These are phyloP conservation scores for Galerucella nymphaeae DNA, from an alignment of 2,888 invertebrate species.

Conservation along the genomic window DNA sequence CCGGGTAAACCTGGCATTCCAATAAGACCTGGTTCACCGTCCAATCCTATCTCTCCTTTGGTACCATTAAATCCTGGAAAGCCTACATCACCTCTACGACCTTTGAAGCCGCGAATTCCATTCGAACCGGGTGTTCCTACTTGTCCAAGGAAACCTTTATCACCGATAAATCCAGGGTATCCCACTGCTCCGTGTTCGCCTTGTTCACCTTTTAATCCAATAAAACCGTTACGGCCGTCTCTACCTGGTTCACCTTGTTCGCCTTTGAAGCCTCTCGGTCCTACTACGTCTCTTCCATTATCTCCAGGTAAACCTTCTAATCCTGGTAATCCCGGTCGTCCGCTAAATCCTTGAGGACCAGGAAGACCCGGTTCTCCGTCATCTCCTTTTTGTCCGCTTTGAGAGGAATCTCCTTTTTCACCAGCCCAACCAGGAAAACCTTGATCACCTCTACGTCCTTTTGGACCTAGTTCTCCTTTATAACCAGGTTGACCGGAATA, in stretches of 20 bases:
- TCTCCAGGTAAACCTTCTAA: conserved; percentile 66
- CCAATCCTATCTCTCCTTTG: conserved; percentile 79
- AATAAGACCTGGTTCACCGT: conserved; percentile 76
- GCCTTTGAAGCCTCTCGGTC: conserved; percentile 67
- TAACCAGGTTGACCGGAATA: conserved; percentile 48
- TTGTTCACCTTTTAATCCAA: conserved; percentile 72
- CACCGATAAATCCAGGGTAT: conserved; percentile 67
- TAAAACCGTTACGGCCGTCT: conserved; percentile 71
- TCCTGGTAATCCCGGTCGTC: conserved; percentile 58
- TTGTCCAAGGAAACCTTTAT: conserved; percentile 65
- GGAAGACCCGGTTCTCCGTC: conserved; percentile 61
- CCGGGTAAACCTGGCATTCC: conserved; percentile 70
- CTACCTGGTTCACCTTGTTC: conserved; percentile 68
- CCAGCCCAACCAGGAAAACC: conserved; percentile 63
- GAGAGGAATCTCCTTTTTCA: conserved; percentile 70
- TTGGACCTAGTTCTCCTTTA: conserved; percentile 54
- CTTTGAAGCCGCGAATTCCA: conserved; percentile 69
- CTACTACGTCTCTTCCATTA: conserved; percentile 67
- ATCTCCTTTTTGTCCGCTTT: conserved; percentile 74
- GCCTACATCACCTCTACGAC: conserved; percentile 68
- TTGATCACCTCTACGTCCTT: conserved; percentile 62
- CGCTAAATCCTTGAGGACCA: conserved; percentile 51
- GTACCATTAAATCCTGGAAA: conserved; percentile 56
- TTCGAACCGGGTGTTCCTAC: conserved; percentile 60
- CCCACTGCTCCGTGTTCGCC: conserved; percentile 68